These are phyloP conservation scores for Crotalus helleri DNA, from an alignment of 2,113 vertebrate species.

Conservation along the genomic window DNA sequence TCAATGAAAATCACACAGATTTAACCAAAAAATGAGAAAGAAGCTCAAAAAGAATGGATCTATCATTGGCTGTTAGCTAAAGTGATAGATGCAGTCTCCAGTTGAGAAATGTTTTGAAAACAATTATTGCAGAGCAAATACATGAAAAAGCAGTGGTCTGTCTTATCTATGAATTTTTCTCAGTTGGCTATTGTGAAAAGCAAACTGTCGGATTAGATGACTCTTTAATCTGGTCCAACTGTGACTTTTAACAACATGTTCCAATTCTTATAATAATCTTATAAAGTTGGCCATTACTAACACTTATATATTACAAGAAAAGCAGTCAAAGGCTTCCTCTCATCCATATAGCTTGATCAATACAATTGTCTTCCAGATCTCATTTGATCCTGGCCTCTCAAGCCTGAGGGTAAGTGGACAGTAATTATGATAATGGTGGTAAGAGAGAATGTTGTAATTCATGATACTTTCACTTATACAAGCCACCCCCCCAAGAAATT, in stretches of 20 bases:
- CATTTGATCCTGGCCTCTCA: not conserved
- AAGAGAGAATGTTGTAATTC: not conserved
- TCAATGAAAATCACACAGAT: not conserved
- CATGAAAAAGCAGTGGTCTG: not conserved
- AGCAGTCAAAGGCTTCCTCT: not conserved
- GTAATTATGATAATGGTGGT: not conserved
- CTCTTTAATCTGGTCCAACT: not conserved
- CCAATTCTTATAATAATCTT: not conserved
- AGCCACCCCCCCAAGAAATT: not conserved
- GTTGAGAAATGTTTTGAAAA: not conserved
- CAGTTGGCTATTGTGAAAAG: not conserved
- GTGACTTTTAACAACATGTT: not conserved
- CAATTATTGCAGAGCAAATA: not conserved
- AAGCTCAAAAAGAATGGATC: not conserved
- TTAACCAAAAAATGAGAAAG: not conserved
- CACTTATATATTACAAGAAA: not conserved
- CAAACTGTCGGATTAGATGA: not conserved
- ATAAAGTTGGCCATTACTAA: not conserved
- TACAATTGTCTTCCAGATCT: not conserved
- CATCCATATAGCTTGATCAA: not conserved
- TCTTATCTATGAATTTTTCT: not conserved
- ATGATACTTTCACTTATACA: not conserved
- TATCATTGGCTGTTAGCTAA: not conserved
- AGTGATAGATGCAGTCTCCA: not conserved
- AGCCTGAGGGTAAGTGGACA: not conserved